phyloP scores from a whole-genome alignment of 2,797 vertebrate species.

The Sphenopsis melanotis region DNA sequence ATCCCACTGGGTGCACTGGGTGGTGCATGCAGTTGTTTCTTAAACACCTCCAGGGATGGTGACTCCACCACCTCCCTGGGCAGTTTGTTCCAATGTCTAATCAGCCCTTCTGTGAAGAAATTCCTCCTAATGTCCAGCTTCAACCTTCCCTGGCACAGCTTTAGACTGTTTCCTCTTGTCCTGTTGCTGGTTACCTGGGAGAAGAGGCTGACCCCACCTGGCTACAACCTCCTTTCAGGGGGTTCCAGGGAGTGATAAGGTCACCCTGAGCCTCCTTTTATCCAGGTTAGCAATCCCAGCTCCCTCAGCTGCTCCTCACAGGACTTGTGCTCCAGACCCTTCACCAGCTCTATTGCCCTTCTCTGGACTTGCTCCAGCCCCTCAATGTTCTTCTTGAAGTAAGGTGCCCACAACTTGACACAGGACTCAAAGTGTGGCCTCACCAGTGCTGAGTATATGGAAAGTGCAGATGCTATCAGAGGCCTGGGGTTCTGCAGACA shows the following conservation, averaged over 20 bases:
- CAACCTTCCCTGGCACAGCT: neutral
- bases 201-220: rapidly evolving
- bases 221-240: neutral
- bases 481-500: neutral
- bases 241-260: rapidly evolving
- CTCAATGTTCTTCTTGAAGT: neutral
- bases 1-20: too few species aligned
- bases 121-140: neutral
- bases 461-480: rapidly evolving
- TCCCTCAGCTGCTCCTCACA: neutral
- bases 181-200: rapidly evolving
- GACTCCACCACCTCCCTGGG: neutral
- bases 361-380: neutral
- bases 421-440: rapidly evolving
- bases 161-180: neutral
- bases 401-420: neutral
- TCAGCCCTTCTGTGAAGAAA: neutral
- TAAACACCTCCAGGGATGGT: neutral
- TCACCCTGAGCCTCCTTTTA: neutral
- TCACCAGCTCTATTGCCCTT: neutral
- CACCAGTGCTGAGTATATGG: neutral
- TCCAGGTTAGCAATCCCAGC: neutral
- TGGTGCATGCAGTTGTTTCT: neutral
- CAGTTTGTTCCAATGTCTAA: neutral
- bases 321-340: neutral